phyloP scores from a whole-genome alignment of 2,797 vertebrate species.

The Balearica regulorum region DNA sequence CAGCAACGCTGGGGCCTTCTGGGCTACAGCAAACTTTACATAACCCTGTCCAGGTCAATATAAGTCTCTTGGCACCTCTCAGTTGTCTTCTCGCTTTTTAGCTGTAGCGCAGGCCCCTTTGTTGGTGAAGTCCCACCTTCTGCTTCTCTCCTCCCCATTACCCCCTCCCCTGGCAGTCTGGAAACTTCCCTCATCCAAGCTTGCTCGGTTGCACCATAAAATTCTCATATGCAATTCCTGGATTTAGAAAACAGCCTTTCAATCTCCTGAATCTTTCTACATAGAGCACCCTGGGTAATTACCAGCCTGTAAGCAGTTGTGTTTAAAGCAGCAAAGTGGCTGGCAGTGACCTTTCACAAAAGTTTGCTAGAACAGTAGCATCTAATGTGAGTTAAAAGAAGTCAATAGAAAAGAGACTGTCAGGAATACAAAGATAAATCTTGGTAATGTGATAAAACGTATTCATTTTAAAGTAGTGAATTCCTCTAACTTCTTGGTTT shows the following conservation, averaged over 20 bases:
- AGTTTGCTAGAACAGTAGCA: not conserved
- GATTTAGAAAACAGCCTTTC: not conserved
- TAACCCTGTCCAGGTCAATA: not conserved
- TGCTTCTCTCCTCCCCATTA: not conserved
- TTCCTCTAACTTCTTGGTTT: not conserved
- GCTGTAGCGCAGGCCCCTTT: not conserved
- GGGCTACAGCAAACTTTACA: not conserved
- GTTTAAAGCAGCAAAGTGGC: not conserved
- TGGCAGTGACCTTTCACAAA: not conserved
- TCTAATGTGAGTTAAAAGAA: not conserved
- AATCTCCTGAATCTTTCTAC: not conserved
- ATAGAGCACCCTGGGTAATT: not conserved
- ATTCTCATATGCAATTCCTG: not conserved
- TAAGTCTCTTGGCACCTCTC: not conserved
- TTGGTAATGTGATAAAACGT: not conserved
- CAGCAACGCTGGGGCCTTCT: not conserved
- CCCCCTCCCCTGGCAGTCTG: accelerated
- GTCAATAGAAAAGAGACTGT: not conserved
- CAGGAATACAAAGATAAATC: not conserved
- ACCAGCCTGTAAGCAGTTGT: not conserved
- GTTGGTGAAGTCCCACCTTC: not conserved
- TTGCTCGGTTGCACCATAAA: not conserved
- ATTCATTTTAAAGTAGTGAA: not conserved
- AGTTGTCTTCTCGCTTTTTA: not conserved
- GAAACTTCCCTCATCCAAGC: not conserved